phyloP scores from a whole-genome alignment of 2,888 invertebrate genomes.

The Latrodectus elegans region DNA sequence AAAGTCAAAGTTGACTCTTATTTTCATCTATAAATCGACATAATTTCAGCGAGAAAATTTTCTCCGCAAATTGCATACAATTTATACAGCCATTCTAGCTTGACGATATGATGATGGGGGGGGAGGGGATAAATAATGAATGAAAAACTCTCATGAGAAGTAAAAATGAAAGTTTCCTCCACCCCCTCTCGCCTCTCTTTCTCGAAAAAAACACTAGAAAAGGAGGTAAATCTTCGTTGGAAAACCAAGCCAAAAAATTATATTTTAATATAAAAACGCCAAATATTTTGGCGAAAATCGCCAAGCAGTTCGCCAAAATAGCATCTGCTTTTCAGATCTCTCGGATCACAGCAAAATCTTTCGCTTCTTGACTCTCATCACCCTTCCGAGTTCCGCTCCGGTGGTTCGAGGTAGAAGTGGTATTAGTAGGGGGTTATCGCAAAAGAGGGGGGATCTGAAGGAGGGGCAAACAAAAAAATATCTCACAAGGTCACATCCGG shows the following conservation, averaged over 20 bases:
- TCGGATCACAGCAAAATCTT: neutral
- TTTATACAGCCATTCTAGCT: too few species aligned
- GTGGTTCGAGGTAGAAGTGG: neutral
- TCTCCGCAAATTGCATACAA: too few species aligned
- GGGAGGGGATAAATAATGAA: too few species aligned
- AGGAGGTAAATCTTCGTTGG: neutral
- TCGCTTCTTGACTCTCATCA: neutral
- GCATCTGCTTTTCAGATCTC: neutral
- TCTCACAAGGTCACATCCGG: neutral
- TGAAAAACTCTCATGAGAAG: too few species aligned
- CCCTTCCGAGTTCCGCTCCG: neutral
- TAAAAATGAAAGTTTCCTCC: too few species aligned
- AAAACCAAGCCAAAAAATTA: neutral
- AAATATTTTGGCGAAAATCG: neutral
- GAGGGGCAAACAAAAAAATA: neutral
- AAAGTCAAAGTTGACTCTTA: too few species aligned
- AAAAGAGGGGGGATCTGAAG: neutral
- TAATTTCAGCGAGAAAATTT: too few species aligned
- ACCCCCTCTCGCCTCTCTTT: too few species aligned
- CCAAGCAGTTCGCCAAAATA: constrained; percentile 1
- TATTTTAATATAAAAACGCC: neutral
- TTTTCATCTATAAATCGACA: too few species aligned
- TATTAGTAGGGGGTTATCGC: neutral
- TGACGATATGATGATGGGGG: too few species aligned
- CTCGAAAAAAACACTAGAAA: neutral